Percentiles rank a stretch among this genome's conserved stretches.
Evolutionary conservation across 2,888 invertebrate species (phyloP).

Genomic region (Lysandra bellargus): DNA sequence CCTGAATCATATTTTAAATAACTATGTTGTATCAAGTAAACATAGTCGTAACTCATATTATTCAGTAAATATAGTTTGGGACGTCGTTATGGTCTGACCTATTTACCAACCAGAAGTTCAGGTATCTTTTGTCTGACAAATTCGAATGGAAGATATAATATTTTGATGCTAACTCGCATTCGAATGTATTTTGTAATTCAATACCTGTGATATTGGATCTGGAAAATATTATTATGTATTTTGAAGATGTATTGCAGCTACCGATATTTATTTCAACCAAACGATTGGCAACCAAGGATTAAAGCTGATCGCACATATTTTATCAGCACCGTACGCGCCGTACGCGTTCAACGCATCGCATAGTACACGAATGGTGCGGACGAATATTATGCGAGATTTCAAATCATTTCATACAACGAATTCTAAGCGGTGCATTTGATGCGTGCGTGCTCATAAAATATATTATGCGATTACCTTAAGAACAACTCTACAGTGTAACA

Average conservation of each 20-base stretch:
- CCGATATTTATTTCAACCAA: neutral
- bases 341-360: too few relatives aligned
- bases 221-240: neutral
- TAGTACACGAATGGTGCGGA: too few relatives aligned
- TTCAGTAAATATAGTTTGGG: neutral
- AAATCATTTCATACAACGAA: too few relatives aligned
- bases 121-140: constrained; percentile 22
- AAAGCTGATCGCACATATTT: too few relatives aligned
- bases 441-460: too few relatives aligned
- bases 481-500: too few relatives aligned
- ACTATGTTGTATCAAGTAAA: neutral
- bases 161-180: neutral
- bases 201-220: neutral
- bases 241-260: neutral
- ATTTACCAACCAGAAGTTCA: neutral
- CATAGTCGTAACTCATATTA: neutral
- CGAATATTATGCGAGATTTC: too few relatives aligned
- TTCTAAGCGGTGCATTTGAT: too few relatives aligned
- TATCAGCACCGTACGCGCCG: too few relatives aligned
- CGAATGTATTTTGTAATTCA: neutral
- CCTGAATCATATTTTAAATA: too few relatives aligned
- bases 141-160: constrained; percentile 9
- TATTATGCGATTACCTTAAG: too few relatives aligned
- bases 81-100: constrained; percentile 5
- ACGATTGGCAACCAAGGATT: too few relatives aligned